Conservation (phyloP, 2,113 vertebrate species). For the Apaloderma vittatum region DNA sequence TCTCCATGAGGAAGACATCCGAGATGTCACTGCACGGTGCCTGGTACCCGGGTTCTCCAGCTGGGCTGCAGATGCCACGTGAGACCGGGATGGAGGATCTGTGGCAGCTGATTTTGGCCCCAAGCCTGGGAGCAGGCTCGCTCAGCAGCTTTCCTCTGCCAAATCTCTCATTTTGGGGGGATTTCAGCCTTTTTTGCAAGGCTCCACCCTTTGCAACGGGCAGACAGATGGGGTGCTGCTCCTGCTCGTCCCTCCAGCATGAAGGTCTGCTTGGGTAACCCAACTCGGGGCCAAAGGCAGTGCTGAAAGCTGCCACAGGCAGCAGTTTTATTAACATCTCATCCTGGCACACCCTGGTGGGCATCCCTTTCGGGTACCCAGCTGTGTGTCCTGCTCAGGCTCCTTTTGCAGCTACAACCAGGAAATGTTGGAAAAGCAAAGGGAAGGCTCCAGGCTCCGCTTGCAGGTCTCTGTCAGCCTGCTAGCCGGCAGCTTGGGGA, state of each 20-base stretch:
- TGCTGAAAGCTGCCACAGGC: neutral
- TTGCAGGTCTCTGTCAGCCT: neutral
- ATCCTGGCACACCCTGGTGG: neutral
- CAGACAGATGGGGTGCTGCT: neutral
- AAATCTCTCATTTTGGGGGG: neutral
- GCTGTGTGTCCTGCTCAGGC: neutral
- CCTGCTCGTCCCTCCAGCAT: neutral
- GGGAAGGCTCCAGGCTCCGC: neutral
- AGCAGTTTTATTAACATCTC: slow-evolving; percentile 14
- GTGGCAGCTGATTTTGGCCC: neutral
- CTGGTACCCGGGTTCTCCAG: rapidly evolving
- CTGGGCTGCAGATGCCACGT: rapidly evolving
- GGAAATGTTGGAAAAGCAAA: neutral
- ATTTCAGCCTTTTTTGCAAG: neutral
- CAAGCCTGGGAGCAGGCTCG: neutral
- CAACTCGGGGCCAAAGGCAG: neutral
- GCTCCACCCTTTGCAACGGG: neutral
- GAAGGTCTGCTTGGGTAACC: neutral
- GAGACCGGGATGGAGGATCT: neutral
- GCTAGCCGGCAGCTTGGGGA: neutral
- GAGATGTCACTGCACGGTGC: rapidly evolving
- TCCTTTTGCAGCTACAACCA: neutral
- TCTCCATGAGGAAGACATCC: rapidly evolving
- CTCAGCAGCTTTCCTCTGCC: neutral
- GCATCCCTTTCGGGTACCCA: neutral